Evolutionary conservation across 2,888 invertebrate genomes (phyloP), one percentile per base, ranked within the genome.

Genomic region (Drosophila mimica): DNA sequence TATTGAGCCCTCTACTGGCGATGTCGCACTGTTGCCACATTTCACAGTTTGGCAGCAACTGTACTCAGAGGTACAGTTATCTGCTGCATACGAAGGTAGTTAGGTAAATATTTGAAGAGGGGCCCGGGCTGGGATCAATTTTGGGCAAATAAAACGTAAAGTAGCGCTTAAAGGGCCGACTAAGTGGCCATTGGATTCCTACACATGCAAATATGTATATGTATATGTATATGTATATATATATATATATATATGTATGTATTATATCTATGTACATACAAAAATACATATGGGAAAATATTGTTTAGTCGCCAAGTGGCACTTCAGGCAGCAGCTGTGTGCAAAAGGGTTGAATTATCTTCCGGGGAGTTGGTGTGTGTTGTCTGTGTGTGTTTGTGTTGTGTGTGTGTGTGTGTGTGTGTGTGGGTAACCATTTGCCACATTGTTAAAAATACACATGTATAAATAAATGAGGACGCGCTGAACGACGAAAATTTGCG

Each of bases 401-500:
- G 15, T 6, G 3, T 17, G 13, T 13, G 34, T 34, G 34, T 15
- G n/a, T 20, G 20, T 13, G 1, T 46, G 13, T 20, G 20, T 46
- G 20, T 46, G 20, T 20, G n/a, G 65, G 49, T 31, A 59, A 52
- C 61, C 81, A 70, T 66, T 81, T 76, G 81, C 73, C 75, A 76
- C 76, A 80, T 80, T 82, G 88, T 82, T 84, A 72, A 76, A 83
- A 84, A 63, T 66, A 76, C 74, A 66, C 74, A 69, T 66, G 58
- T 61, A 70, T 61, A 70, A 61, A 74, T 76, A 73, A 76, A 70
- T 70, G 70, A 59, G 74, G 51, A 33, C 56, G 33, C 25, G 49
- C 20, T 56, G 17, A 67, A 58, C 58, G 68, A 54, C 74, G 34
- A 56, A 59, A 75, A 67, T 74, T 78, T 65, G 48, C 48, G 56